phyloP scores from a whole-genome alignment of 2,888 invertebrate genomes.

The Tipula vernalis region DNA sequence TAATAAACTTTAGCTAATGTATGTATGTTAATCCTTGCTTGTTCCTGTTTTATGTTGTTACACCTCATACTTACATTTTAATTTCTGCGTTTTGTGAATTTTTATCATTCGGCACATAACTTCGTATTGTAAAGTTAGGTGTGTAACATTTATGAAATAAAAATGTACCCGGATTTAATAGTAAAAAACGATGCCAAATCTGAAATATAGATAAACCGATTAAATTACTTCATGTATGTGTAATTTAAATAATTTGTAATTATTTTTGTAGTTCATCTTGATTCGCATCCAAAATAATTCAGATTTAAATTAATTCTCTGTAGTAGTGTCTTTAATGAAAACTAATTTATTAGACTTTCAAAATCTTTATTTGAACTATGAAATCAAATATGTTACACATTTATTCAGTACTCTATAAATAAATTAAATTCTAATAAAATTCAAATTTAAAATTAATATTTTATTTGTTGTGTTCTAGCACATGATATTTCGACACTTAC shows the following conservation, averaged over 20 bases:
- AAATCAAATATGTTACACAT: neutral
- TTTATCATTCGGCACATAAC: neutral
- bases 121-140: neutral
- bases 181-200: neutral
- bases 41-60: neutral
- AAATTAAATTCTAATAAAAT: neutral
- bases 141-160: no score
- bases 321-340: neutral
- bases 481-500: neutral
- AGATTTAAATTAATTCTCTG: neutral
- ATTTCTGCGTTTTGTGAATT: neutral
- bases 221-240: neutral
- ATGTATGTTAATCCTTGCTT: neutral
- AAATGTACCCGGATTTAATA: neutral
- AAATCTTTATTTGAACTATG: neutral
- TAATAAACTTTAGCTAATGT: neutral
- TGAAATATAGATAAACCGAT: neutral
- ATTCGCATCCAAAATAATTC: neutral
- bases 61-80: neutral
- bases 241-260: neutral
- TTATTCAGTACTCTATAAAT: neutral
- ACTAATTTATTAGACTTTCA: neutral
- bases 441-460: neutral
- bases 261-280: neutral
- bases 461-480: neutral